A percentile compares a stretch with the other conserved stretches of the same genome.
Evolutionary conservation across 2,888 invertebrate species (phyloP).

Genomic region (Cybosia mesomella): DNA sequence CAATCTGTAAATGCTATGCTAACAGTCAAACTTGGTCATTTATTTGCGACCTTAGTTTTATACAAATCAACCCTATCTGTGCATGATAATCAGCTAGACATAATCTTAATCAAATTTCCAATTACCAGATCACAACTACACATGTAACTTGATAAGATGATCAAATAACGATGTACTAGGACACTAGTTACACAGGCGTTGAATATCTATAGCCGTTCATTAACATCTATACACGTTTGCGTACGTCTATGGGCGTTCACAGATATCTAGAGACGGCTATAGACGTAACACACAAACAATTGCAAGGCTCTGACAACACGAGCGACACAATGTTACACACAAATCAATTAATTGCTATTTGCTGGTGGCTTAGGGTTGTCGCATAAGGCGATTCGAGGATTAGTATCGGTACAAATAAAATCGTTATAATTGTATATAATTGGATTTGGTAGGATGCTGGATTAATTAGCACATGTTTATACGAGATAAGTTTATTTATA

Average conservation of each 20-base stretch:
- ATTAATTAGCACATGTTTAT: background rate
- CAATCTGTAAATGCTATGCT: too few species aligned
- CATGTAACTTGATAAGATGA: background rate
- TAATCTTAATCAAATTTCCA: background rate
- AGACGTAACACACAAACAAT: constrained; percentile 6
- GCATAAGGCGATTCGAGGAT: background rate
- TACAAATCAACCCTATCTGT: background rate
- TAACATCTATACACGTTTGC: background rate
- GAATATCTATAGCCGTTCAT: background rate
- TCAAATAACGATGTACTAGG: background rate
- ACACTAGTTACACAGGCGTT: background rate
- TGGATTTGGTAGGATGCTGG: background rate
- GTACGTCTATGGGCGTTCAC: background rate
- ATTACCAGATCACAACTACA: background rate
- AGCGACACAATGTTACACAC: constrained; percentile 8
- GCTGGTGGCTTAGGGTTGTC: constrained; percentile 11
- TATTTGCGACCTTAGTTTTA: background rate
- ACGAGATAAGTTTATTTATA: background rate
- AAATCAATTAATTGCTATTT: constrained; percentile 22
- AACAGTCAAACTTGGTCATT: too few species aligned
- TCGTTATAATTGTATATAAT: background rate
- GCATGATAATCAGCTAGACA: background rate
- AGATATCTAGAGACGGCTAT: background rate
- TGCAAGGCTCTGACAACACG: constrained; percentile 1
- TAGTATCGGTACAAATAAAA: too few species aligned